Percentiles rank a stretch among this genome's conserved stretches.
Evolutionary conservation across 2,113 vertebrate genomes (phyloP).

Genomic region (Platysternon megacephalum): DNA sequence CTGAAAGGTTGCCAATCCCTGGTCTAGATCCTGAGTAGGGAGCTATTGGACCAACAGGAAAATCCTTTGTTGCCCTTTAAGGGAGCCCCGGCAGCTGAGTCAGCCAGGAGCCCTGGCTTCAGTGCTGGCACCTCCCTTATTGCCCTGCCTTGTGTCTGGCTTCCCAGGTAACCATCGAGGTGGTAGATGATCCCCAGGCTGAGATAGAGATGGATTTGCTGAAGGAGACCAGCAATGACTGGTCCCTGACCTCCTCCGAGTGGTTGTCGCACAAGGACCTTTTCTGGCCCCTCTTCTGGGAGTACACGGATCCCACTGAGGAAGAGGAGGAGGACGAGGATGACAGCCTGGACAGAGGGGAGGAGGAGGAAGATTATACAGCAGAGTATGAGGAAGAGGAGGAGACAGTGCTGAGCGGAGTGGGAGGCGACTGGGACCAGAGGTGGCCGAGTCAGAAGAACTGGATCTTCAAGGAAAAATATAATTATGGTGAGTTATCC

Average conservation of each 20-base stretch:
- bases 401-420: slow-evolving; percentile 84
- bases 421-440: slow-evolving; percentile 83
- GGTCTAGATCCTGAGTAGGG: background rate
- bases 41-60: background rate
- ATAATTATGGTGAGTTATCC: slow-evolving; percentile 79
- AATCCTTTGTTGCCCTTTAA: background rate
- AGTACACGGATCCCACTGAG: slow-evolving; percentile 83
- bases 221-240: slow-evolving; percentile 83
- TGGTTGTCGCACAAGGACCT: slow-evolving; percentile 87
- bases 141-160: background rate
- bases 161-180: slow-evolving; percentile 89
- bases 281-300: slow-evolving; percentile 94
- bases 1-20: no score
- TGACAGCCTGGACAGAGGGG: slow-evolving; percentile 46
- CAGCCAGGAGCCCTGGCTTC: background rate
- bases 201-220: slow-evolving; percentile 90
- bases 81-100: no score
- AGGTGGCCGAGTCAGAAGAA: slow-evolving; percentile 77
- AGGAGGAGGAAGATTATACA: slow-evolving; percentile 79
- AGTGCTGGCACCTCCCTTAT: background rate
- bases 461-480: slow-evolving; percentile 85
- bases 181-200: slow-evolving; percentile 88
- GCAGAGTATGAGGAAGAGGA: slow-evolving; percentile 85
- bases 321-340: slow-evolving; percentile 65
- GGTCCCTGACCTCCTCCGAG: slow-evolving; percentile 83